Evolutionary conservation across 2,113 vertebrate species (phyloP).

Genomic region (Zingel zingel): DNA sequence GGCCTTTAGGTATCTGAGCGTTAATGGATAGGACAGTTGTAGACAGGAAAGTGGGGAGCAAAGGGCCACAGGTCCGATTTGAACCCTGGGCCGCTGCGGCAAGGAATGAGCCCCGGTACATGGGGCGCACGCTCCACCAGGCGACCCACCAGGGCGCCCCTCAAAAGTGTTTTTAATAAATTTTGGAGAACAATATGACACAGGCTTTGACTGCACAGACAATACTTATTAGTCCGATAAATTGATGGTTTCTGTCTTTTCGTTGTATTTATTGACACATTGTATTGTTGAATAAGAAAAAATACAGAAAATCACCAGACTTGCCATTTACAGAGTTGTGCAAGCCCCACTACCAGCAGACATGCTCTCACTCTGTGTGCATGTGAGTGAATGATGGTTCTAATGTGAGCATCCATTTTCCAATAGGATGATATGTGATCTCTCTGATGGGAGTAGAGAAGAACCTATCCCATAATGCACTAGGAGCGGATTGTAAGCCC

Average conservation of each 20-base stretch:
- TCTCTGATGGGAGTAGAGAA: constrained; percentile 56
- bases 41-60: no score
- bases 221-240: background rate
- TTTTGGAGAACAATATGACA: background rate
- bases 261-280: background rate
- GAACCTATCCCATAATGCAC: constrained; percentile 69
- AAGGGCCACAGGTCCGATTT: no score
- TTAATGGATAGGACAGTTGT: no score
- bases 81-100: no score
- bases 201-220: background rate
- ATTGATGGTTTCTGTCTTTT: background rate
- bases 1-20: no score
- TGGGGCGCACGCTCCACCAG: no score
- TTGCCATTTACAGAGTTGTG: background rate
- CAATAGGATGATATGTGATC: constrained; percentile 72
- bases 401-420: constrained; percentile 71
- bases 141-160: no score
- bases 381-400: constrained; percentile 11
- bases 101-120: no score
- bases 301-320: background rate
- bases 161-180: background rate
- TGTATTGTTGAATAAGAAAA: background rate
- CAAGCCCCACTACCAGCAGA: constrained; percentile 7
- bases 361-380: constrained; percentile 18
- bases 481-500: constrained; percentile 50